Conservation (phyloP, 2,888 invertebrate genomes). For the Alcis repandata region DNA sequence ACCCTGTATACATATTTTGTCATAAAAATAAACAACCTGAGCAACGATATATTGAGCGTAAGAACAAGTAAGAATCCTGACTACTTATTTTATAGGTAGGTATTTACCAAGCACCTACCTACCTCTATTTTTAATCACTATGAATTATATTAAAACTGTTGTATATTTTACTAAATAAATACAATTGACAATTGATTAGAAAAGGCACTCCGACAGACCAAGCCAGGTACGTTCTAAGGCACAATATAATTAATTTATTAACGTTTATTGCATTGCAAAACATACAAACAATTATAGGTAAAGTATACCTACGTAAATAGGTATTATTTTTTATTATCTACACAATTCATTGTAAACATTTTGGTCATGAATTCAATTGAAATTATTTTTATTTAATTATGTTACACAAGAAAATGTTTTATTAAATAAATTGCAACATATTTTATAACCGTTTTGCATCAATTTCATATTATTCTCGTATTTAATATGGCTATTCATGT, state of each 20-base stretch:
- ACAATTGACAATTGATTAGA: constrained; percentile 36
- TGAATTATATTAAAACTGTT: constrained; percentile 35
- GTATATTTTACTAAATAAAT: constrained; percentile 38
- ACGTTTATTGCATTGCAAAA: constrained; percentile 21
- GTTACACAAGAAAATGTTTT: background rate
- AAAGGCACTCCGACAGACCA: constrained; percentile 44
- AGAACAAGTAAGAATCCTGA: constrained; percentile 12
- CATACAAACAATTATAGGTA: constrained; percentile 14
- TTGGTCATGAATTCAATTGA: constrained; percentile 2
- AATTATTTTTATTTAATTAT: background rate
- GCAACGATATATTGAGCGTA: constrained; percentile 35
- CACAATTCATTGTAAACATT: constrained; percentile 1
- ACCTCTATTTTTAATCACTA: background rate
- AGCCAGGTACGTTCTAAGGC: constrained; percentile 40
- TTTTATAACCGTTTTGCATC: constrained; percentile 13
- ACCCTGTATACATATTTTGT: background rate
- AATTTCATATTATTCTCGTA: constrained; percentile 27
- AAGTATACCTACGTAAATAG: background rate
- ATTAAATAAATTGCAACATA: constrained; percentile 18
- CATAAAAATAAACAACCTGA: constrained; percentile 14
- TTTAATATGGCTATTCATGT: constrained; percentile 41
- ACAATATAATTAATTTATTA: constrained; percentile 15
- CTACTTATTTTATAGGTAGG: background rate
- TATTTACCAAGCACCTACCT: constrained; percentile 3
- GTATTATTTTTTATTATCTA: constrained; percentile 21